Conservation (phyloP, 2,113 vertebrate genomes). For the Cebidichthys violaceus region DNA sequence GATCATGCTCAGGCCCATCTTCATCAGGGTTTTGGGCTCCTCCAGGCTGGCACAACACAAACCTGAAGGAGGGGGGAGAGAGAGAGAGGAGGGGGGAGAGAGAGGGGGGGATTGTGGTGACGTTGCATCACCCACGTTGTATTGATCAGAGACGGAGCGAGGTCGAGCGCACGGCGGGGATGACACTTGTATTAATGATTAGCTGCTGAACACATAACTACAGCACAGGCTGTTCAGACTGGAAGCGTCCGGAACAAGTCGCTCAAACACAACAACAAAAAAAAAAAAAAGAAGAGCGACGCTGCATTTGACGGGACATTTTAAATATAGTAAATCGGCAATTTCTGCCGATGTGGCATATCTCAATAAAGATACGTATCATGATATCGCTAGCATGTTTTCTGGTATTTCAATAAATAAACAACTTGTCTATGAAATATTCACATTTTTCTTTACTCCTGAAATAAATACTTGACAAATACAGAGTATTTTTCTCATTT, state of each 20-base stretch:
- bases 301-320: background rate
- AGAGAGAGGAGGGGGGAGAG: background rate
- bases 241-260: background rate
- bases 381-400: background rate
- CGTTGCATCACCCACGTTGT: constrained; percentile 4
- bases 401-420: background rate
- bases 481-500: background rate
- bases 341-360: background rate
- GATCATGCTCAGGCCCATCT: constrained; percentile 90
- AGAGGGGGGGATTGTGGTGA: background rate
- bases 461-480: no score
- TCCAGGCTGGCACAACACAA: constrained; percentile 73
- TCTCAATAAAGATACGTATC: background rate
- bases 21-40: constrained; percentile 88
- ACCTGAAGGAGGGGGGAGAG: constrained; percentile 58
- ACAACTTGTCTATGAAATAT: background rate
- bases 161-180: constrained; percentile 61
- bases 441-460: background rate
- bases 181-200: constrained; percentile 80
- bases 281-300: background rate
- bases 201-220: constrained; percentile 66
- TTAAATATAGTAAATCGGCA: background rate
- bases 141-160: constrained; percentile 60
- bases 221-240: constrained; percentile 5
- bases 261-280: fast-evolving